Evolutionary conservation across 2,888 invertebrate genomes (phyloP).

Genomic region (Macaria liturata): DNA sequence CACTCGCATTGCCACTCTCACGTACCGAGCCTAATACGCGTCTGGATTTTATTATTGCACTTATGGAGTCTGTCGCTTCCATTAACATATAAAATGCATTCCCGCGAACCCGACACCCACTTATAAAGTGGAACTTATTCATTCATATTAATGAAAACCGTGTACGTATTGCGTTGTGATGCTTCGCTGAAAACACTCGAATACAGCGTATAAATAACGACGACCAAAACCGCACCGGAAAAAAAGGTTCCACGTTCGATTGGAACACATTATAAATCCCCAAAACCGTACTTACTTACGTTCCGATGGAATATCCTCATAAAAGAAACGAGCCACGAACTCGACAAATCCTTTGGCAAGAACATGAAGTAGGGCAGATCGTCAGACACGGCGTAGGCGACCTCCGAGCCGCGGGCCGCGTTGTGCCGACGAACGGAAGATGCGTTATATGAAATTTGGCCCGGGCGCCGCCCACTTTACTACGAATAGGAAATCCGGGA

Average conservation of each 20-base stretch:
- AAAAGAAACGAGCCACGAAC: constrained; percentile 78
- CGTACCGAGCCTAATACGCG: constrained; percentile 53
- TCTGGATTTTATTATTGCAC: constrained; percentile 68
- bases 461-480: constrained; percentile 80
- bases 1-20: constrained; percentile 53
- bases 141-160: constrained; percentile 33
- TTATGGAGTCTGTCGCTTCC: constrained; percentile 24
- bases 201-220: constrained; percentile 39
- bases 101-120: constrained; percentile 27
- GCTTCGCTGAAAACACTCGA: constrained; percentile 33
- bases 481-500: constrained; percentile 83
- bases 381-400: constrained; percentile 76
- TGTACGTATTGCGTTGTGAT: constrained; percentile 24
- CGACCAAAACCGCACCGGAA: constrained; percentile 42
- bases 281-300: constrained; percentile 74
- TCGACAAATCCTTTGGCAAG: constrained; percentile 81
- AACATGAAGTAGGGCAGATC: constrained; percentile 80
- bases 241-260: constrained; percentile 58
- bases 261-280: constrained; percentile 73
- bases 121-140: constrained; percentile 27
- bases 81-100: constrained; percentile 36
- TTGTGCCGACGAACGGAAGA: constrained; percentile 75
- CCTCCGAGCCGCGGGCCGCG: constrained; percentile 66
- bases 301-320: constrained; percentile 71
- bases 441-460: constrained; percentile 78